Evolutionary conservation across 2,113 vertebrate genomes (phyloP).

Genomic region (Laterallus jamaicensis): DNA sequence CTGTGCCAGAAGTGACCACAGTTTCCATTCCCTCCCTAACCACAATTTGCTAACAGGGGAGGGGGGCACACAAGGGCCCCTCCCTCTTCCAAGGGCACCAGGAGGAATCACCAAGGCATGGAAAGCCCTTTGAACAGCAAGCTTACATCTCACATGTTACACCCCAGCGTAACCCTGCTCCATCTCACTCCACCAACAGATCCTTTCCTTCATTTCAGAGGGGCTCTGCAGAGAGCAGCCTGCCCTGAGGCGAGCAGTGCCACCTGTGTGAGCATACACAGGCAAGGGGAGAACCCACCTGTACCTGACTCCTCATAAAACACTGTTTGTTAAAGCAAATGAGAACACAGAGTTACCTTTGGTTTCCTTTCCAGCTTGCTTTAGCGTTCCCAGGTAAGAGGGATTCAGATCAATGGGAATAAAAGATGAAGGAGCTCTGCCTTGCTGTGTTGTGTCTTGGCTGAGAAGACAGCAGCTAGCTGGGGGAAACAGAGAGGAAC

Average conservation of each 20-base stretch:
- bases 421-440: conserved; percentile 47
- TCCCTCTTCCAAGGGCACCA: accelerated
- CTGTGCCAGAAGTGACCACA: background rate
- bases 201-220: accelerated
- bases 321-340: background rate
- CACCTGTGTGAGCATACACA: no score
- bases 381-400: background rate
- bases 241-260: background rate
- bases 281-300: background rate
- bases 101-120: accelerated
- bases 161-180: background rate
- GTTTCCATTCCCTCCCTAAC: background rate
- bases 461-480: background rate
- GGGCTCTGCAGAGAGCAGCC: background rate
- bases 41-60: background rate
- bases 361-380: conserved; percentile 5
- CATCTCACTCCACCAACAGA: accelerated
- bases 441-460: background rate
- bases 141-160: background rate
- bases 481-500: background rate
- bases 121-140: background rate
- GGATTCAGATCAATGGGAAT: conserved; percentile 51
- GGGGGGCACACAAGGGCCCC: accelerated
- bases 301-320: background rate
- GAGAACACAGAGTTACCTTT: background rate